Percentiles rank a stretch among this genome's conserved stretches.
These are phyloP conservation scores for Brassicogethes aeneus DNA, from an alignment of 2,888 invertebrate species.

Conservation along the genomic window DNA sequence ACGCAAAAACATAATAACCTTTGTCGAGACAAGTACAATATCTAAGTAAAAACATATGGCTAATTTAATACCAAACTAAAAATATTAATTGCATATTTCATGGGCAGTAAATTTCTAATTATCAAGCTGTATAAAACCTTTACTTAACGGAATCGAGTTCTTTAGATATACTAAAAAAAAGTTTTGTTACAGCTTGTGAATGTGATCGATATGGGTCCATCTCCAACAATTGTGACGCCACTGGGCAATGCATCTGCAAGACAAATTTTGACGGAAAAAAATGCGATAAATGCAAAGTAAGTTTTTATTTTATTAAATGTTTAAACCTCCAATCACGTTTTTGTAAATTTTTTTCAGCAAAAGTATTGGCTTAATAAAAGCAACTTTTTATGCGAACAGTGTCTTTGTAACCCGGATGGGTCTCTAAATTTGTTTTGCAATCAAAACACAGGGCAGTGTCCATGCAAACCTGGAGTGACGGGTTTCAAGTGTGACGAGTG, in stretches of 20 bases:
- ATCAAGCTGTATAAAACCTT: too few species aligned
- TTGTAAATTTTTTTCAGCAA: too few species aligned
- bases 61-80: too few species aligned
- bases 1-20: too few species aligned
- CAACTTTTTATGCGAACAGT: conserved; percentile 54
- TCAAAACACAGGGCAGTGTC: conserved; percentile 65
- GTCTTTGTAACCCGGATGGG: conserved; percentile 69
- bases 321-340: too few species aligned
- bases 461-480: conserved; percentile 66
- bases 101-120: too few species aligned
- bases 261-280: conserved; percentile 62
- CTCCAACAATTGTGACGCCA: conserved; percentile 62
- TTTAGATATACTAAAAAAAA: too few species aligned
- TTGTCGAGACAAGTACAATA: too few species aligned
- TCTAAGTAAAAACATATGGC: too few species aligned
- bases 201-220: conserved; percentile 69
- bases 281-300: conserved; percentile 68
- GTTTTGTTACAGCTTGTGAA: conserved; percentile 67
- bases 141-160: too few species aligned
- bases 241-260: conserved; percentile 71
- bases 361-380: conserved; percentile 80
- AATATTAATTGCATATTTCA: too few species aligned
- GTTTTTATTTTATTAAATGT: too few species aligned
- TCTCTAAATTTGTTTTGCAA: conserved; percentile 61
- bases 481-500: conserved; percentile 67